Percentiles rank a stretch among this genome's conserved stretches.
These are phyloP conservation scores for Sebastes melanostomus DNA, from an alignment of 2,797 vertebrate species.

Conservation along the genomic window DNA sequence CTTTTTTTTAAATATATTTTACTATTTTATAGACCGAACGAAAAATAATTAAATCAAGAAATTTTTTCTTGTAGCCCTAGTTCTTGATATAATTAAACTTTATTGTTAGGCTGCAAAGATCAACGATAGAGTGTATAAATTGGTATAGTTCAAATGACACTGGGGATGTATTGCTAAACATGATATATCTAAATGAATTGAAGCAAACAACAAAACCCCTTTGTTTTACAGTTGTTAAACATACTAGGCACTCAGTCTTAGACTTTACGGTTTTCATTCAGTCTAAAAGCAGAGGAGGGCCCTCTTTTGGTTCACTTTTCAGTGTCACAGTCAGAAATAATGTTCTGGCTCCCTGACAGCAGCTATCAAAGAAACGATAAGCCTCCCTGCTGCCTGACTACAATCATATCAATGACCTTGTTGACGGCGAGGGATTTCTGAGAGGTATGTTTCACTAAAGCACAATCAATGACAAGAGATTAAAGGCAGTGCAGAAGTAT, in stretches of 20 bases:
- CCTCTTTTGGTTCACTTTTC: slow-evolving; percentile 4
- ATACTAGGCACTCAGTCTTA: too few relatives aligned
- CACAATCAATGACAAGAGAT: slow-evolving; percentile 32
- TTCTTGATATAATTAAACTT: not conserved
- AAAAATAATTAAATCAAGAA: not conserved
- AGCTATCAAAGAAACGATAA: slow-evolving; percentile 56
- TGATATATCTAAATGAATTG: not conserved
- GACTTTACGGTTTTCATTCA: not conserved
- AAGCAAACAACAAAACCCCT: not conserved
- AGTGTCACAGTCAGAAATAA: slow-evolving; percentile 13
- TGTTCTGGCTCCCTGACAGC: slow-evolving; percentile 28
- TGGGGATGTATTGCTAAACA: not conserved
- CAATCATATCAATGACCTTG: slow-evolving; percentile 70
- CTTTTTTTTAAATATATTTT: not conserved
- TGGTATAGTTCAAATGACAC: not conserved
- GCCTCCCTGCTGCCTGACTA: slow-evolving; percentile 20
- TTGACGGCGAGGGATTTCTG: slow-evolving; percentile 30
- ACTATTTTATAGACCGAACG: not conserved
- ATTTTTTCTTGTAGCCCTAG: not conserved
- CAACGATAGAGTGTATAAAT: not conserved
- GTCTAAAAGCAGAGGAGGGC: not conserved
- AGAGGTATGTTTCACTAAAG: slow-evolving; percentile 19
- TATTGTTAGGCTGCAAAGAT: not conserved
- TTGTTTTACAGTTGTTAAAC: not conserved
- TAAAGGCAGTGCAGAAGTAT: not conserved